phyloP scores from a whole-genome alignment of 1,140 invertebrate species.

The Drosophila ercepeae region DNA sequence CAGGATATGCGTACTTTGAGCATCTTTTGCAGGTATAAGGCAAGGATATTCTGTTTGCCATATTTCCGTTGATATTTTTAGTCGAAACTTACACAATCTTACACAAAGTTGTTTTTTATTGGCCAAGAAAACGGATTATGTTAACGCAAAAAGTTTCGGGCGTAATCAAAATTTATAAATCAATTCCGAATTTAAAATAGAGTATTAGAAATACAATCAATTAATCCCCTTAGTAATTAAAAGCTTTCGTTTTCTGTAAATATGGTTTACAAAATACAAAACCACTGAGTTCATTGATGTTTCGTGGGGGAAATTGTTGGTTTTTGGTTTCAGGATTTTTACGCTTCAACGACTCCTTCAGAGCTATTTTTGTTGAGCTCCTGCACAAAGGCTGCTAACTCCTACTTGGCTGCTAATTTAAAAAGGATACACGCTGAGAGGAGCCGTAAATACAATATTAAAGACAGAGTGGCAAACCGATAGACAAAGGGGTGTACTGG shows the following conservation, averaged over 20 bases:
- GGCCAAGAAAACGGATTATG: constrained; percentile 10
- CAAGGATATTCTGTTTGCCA: constrained; percentile 41
- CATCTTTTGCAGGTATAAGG: constrained; percentile 23
- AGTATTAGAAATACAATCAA: no score
- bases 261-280: not conserved
- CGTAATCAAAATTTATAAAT: not conserved
- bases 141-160: not conserved
- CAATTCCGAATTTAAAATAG: not conserved
- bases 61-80: constrained; percentile 71
- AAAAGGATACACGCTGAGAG: constrained; percentile 24
- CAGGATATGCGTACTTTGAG: constrained; percentile 70
- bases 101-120: constrained; percentile 5
- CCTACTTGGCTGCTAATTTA: constrained; percentile 53
- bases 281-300: constrained; percentile 27
- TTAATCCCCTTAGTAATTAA: not conserved
- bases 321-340: constrained; percentile 2
- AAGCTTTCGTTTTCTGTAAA: not conserved
- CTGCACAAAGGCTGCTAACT: no score
- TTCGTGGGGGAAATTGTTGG: not conserved
- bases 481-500: not conserved
- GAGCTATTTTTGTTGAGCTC: constrained; percentile 2
- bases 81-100: constrained; percentile 57
- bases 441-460: not conserved
- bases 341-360: constrained; percentile 41
- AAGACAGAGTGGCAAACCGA: not conserved